phyloP scores from a whole-genome alignment of 2,797 vertebrate species.

The Hapalemur alaotrensis region DNA sequence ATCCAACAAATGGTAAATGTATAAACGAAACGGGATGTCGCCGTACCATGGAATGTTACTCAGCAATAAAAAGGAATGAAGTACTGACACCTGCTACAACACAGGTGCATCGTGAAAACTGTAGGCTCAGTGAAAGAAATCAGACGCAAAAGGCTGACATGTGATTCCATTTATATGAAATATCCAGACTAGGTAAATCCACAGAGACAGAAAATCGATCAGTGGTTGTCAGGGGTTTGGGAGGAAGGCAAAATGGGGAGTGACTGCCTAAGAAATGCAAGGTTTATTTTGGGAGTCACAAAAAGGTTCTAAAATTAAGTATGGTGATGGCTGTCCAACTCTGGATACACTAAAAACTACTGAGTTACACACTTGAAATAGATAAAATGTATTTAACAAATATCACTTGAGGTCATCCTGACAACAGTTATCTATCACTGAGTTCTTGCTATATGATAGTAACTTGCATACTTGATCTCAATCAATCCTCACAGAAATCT shows the following conservation, averaged over 20 bases:
- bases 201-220: neutral
- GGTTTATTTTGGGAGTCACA: neutral
- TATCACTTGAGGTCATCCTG: neutral
- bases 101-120: neutral
- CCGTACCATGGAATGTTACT: neutral
- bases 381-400: neutral
- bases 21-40: neutral
- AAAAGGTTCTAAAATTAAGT: neutral
- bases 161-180: neutral
- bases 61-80: neutral
- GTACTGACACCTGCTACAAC: neutral
- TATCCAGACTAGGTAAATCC: neutral
- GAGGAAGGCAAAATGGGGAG: neutral
- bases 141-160: neutral
- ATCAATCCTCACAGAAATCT: neutral
- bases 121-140: neutral
- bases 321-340: neutral
- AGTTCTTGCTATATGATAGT: neutral
- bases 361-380: neutral
- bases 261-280: neutral
- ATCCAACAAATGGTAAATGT: neutral
- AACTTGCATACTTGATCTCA: neutral
- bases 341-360: neutral
- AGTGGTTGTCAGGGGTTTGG: neutral
- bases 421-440: neutral